Base-by-base conservation (phyloP, 1,140 invertebrate genomes). In the Drosophila pectinifera region DNA sequence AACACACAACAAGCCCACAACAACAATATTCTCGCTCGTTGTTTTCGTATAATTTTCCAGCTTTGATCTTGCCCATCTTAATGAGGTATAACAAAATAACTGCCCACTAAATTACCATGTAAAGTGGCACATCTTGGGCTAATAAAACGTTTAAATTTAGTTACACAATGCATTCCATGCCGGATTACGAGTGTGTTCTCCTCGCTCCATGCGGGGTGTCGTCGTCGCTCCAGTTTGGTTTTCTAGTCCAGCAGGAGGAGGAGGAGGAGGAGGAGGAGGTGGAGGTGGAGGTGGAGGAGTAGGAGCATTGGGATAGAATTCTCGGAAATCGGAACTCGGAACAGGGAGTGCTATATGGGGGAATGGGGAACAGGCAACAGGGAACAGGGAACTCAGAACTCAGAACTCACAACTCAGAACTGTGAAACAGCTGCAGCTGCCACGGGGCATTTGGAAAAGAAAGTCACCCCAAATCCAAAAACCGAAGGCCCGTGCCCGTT, bases 391-490 rank as follows among this genome's bases (percentile, higher is more conserved):
- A n/a, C 28, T 28, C 16, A 20, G 34, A 55, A 56, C n/a, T 42
- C 39, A 28, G 3, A 51, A 56, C 42, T 36, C 18, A 7, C 10
- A 61, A 61, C 31, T 34, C 14, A 53, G 49, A 53, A 36, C 49
- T 53, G 49, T 53, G 38, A 48, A 62, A 74, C 70, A 73, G 57
- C 70, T 73, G 69, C 70, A 74, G 70, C 70, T 74, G 70, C 57
- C 69, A 73, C 45, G 53, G 67, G 69, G 67, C 69, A 59, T 61
- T 73, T 74, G 85, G 68, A 85, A 85, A 85, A 85, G 81, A 85
- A 85, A 85, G 81, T 85, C 73, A 73, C 73, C 82, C 81, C 65
- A 79, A 85, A 70, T 69, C 51, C 49, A 14, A 48, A 24, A 18
- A 20, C 13, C 49, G 16, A 57, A 43, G n/a, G 11, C 63, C 57